A percentile compares a stretch with the other conserved stretches of the same genome.
These are phyloP conservation scores for Poeciliopsis occidentalis DNA, from an alignment of 2,113 vertebrate genomes.

Conservation along the genomic window DNA sequence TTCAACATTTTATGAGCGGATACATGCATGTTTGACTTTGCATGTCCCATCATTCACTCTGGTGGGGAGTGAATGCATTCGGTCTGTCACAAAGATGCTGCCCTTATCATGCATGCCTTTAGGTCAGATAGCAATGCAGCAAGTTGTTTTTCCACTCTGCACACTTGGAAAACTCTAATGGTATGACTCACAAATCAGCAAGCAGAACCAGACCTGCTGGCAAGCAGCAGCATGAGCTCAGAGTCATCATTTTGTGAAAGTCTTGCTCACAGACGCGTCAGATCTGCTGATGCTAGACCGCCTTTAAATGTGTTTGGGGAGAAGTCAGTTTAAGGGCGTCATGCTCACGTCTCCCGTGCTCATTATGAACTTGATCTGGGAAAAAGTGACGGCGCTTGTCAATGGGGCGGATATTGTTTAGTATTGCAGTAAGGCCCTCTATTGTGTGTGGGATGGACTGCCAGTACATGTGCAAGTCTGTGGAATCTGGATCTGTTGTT, in stretches of 20 bases:
- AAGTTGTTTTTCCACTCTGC: conserved; percentile 1
- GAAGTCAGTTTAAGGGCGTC: conserved; percentile 37
- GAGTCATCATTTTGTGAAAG: conserved; percentile 57
- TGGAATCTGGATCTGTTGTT: conserved; percentile 43
- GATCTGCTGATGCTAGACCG: conserved; percentile 40
- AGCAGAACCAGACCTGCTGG: conserved; percentile 59
- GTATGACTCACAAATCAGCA: conserved; percentile 57
- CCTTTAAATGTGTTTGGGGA: conserved; percentile 29
- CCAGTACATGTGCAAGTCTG: conserved; percentile 44
- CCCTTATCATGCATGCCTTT: conserved; percentile 34
- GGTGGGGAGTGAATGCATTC: conserved; percentile 25
- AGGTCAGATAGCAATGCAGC: conserved; percentile 21
- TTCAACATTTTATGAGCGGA: conserved; percentile 56
- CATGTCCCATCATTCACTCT: conserved; percentile 45
- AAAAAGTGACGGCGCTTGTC: conserved; percentile 29
- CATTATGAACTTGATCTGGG: conserved; percentile 30
- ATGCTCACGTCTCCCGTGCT: conserved; percentile 51
- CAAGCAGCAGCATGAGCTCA: conserved; percentile 60
- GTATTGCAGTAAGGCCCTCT: conserved; percentile 31
- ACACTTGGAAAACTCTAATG: conserved; percentile 27
- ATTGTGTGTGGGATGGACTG: conserved; percentile 7
- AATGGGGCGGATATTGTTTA: conserved; percentile 31
- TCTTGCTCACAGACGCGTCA: conserved; percentile 39
- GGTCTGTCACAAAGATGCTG: conserved; percentile 9
- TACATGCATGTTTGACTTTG: conserved; percentile 23